Percentiles rank a stretch among this genome's conserved stretches.
phyloP scores from a whole-genome alignment of 2,888 invertebrate species.

The Andrena hattorfiana region DNA sequence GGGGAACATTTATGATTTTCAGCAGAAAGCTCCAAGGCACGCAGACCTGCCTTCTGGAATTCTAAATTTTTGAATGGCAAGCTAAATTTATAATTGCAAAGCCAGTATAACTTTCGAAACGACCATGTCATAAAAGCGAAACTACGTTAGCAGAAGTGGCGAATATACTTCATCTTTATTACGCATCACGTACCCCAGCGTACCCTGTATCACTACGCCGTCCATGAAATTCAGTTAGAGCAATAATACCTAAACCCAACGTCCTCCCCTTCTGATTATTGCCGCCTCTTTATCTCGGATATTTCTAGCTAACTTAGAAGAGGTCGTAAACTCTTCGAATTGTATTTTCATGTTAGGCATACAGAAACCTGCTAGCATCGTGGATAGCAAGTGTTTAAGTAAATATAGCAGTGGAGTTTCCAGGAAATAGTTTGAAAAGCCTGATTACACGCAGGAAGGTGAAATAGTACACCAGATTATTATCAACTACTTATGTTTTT shows the following conservation, averaged over 20 bases:
- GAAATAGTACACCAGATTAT: too few relatives aligned
- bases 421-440: not conserved
- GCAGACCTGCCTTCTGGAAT: not conserved
- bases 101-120: not conserved
- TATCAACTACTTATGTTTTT: too few relatives aligned
- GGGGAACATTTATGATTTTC: too few relatives aligned
- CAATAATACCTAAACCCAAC: constrained; percentile 1
- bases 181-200: constrained; percentile 74
- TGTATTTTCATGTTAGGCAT: constrained; percentile 25
- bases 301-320: constrained; percentile 74
- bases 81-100: constrained; percentile 8
- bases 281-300: constrained; percentile 44
- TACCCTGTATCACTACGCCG: constrained; percentile 72
- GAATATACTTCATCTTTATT: constrained; percentile 77
- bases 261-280: constrained; percentile 16
- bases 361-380: not conserved
- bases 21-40: not conserved
- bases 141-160: constrained; percentile 79
- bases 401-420: not conserved
- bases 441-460: not conserved
- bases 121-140: constrained; percentile 37
- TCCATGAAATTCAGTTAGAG: constrained; percentile 12
- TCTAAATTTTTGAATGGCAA: not conserved
- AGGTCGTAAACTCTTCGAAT: constrained; percentile 20
- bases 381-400: not conserved